Evolutionary conservation across 2,113 vertebrate genomes (phyloP), one percentile per base, ranked within the genome.

Genomic region (Gymnarchus niloticus): DNA sequence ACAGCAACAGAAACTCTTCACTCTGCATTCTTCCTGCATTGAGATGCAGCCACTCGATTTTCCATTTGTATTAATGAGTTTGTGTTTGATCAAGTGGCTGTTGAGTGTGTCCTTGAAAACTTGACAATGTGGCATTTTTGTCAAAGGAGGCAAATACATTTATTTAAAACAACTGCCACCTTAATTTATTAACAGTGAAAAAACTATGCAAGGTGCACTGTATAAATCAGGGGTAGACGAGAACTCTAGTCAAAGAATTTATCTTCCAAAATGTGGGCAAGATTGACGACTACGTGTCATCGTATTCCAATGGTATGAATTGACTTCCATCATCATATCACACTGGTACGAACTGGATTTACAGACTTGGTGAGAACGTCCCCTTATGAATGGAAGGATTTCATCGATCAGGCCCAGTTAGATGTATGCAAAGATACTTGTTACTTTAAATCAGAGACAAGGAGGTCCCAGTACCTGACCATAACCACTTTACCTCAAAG

Each of bases 401-500:
- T n/a, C 46, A 51, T 49, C 6, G 56, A 86, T 65, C 78, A 52
- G 77, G 56, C 77, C 85, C 46, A 25, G 44, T 69, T 85, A 83
- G 59, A 86, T 28, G 85, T 90, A 88, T 85, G 87, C 88, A 23
- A 25, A 85, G 84, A 44, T 81, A 61, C 44, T n/a, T 17, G 52
- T 81, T 85, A 88, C 81, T 87, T n/a, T 89, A 87, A 87, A 80
- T 86, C 87, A 46, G 89, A 56, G 25, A 85, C 17, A 1, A 46
- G 44, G 87, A 48, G 81, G 56, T 33, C 10, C 0, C n/a, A 33
- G 52, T 46, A 12, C 17, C 85, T 85, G 87, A 85, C 90, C 90
- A 81, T 87, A 90, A 89, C 17, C 59, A 84, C 61, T 92, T 97
- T 96, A 97, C 96, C 96, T 98, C 94, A 91, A 97, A 91, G 86